A percentile compares a stretch with the other conserved stretches of the same genome.
These are phyloP conservation scores for Apogon talboti DNA, from an alignment of 2,797 vertebrate genomes.

Conservation along the genomic window DNA sequence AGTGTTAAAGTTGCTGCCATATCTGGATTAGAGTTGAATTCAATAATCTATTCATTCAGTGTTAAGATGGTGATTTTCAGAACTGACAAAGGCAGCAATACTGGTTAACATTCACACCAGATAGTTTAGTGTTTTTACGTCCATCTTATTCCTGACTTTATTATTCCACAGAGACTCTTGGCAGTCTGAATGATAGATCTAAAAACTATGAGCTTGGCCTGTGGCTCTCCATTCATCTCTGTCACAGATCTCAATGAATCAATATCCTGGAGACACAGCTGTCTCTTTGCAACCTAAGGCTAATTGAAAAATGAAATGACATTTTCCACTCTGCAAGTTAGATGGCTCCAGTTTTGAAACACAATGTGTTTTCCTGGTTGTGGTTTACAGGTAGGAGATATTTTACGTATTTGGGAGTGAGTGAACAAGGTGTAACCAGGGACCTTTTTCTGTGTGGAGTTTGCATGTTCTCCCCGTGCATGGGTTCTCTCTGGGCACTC, in stretches of 20 bases:
- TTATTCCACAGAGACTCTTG: slow-evolving; percentile 22
- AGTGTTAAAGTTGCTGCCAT: too few relatives aligned
- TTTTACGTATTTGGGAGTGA: slow-evolving; percentile 8
- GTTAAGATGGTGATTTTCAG: neutral
- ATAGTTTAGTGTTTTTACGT: slow-evolving; percentile 11
- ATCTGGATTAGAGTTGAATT: too few relatives aligned
- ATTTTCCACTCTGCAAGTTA: slow-evolving; percentile 56
- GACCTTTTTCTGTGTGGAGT: too few relatives aligned
- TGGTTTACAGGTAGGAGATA: slow-evolving; percentile 20
- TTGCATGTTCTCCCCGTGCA: too few relatives aligned
- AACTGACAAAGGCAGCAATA: slow-evolving; percentile 9
- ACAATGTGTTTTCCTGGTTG: slow-evolving; percentile 28
- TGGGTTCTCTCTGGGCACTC: too few relatives aligned
- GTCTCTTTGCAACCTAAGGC: slow-evolving; percentile 54
- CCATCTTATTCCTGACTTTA: slow-evolving; percentile 17
- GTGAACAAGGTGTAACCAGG: too few relatives aligned
- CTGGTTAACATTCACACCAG: slow-evolving; percentile 10
- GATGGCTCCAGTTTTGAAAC: slow-evolving; percentile 33
- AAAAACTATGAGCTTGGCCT: slow-evolving; percentile 15
- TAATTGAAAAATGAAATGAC: slow-evolving; percentile 50
- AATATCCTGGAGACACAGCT: slow-evolving; percentile 52
- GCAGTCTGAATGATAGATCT: slow-evolving; percentile 20
- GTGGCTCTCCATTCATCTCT: slow-evolving; percentile 53
- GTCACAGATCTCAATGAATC: slow-evolving; percentile 53
- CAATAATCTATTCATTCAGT: too few relatives aligned